Percentiles rank a stretch among this genome's conserved stretches.
phyloP scores from a whole-genome alignment of 2,113 vertebrate species.

The Motacilla alba region DNA sequence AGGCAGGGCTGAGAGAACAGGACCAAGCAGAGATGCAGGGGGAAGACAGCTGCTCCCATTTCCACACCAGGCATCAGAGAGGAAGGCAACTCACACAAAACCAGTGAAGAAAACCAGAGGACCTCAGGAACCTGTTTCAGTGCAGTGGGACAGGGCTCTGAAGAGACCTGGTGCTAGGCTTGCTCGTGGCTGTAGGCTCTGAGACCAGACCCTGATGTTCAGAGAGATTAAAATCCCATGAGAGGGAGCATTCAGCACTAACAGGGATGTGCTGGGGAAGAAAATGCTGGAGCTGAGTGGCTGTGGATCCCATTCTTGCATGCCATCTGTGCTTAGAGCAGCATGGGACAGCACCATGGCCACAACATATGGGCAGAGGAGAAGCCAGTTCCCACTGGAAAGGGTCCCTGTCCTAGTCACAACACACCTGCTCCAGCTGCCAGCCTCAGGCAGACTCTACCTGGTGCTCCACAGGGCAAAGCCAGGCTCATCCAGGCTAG shows the following conservation, averaged over 20 bases:
- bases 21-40: not conserved
- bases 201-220: not conserved
- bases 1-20: not conserved
- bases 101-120: not conserved
- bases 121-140: not conserved
- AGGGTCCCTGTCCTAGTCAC: not conserved
- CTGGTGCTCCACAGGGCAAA: not conserved
- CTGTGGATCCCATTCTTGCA: not conserved
- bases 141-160: no score
- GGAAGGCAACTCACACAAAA: not conserved
- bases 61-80: not conserved
- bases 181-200: not conserved
- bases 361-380: not conserved
- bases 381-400: not conserved
- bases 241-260: not conserved
- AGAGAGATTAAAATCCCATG: not conserved
- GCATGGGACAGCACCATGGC: not conserved
- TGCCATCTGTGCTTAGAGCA: not conserved
- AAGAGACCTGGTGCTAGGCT: not conserved
- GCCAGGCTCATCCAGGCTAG: not conserved
- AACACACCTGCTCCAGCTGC: not conserved
- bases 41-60: not conserved
- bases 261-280: not conserved
- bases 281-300: rapidly evolving
- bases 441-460: not conserved